A percentile compares a stretch with the other conserved stretches of the same genome.
Conservation (phyloP, 1,140 invertebrate species). For the Apis dorsata region DNA sequence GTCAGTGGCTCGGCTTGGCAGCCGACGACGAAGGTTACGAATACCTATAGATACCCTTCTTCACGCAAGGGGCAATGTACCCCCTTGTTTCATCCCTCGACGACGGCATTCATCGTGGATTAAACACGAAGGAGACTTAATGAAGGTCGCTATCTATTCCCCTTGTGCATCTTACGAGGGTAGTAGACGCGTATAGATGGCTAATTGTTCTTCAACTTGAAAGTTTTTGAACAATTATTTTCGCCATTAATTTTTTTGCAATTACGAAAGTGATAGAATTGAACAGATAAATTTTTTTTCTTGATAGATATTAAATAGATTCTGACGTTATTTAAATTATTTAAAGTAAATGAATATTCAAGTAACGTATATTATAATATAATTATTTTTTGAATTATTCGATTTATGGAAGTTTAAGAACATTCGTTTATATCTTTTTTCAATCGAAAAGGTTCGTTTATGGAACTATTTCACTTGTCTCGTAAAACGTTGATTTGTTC, state of each 20-base stretch:
- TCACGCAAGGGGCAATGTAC: background rate
- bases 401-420: background rate
- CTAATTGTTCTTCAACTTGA: background rate
- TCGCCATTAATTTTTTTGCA: background rate
- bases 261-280: background rate
- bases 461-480: background rate
- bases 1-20: slow-evolving; percentile 37
- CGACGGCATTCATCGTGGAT: slow-evolving; percentile 53
- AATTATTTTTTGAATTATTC: background rate
- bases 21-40: slow-evolving; percentile 48
- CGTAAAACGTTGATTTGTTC: background rate
- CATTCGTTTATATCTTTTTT: background rate
- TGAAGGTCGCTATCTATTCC: slow-evolving; percentile 43
- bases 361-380: too few species aligned
- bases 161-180: slow-evolving; percentile 3
- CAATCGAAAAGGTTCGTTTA: background rate
- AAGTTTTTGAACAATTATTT: background rate
- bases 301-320: too few species aligned
- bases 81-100: slow-evolving; percentile 28
- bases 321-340: too few species aligned
- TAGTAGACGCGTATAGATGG: background rate
- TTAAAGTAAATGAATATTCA: too few species aligned
- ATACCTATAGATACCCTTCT: slow-evolving; percentile 38
- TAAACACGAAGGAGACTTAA: slow-evolving; percentile 60
- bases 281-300: too few species aligned